Percentiles rank a stretch among this genome's conserved stretches.
Conservation (phyloP, 2,797 vertebrate species). For the Echeneis naucrates region DNA sequence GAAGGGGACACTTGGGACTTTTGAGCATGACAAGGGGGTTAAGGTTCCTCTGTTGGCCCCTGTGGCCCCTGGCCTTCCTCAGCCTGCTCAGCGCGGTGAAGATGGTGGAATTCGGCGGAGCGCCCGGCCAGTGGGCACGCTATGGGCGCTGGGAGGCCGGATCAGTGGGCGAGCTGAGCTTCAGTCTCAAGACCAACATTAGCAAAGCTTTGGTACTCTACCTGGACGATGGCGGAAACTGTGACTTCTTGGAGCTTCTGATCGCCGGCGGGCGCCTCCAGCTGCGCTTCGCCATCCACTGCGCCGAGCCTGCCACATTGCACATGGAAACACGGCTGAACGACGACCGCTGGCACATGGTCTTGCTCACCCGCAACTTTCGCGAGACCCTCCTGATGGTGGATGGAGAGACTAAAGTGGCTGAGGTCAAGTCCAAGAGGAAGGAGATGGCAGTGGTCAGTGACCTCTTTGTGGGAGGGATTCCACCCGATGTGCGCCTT, state of each 20-base stretch:
- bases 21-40: conserved; percentile 75
- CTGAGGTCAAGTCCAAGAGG: conserved; percentile 92
- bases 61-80: conserved; percentile 78
- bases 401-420: conserved; percentile 90
- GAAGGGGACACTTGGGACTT: conserved; percentile 25
- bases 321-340: conserved; percentile 87
- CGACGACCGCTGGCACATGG: conserved; percentile 96
- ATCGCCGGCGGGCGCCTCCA: conserved; percentile 89
- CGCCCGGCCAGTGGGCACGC: conserved; percentile 93
- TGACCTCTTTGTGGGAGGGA: conserved; percentile 94
- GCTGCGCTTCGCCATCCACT: conserved; percentile 94
- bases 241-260: conserved; percentile 95
- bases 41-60: conserved; percentile 71
- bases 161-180: conserved; percentile 91
- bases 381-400: conserved; percentile 91
- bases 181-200: conserved; percentile 92
- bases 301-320: conserved; percentile 90
- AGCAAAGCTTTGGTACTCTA: conserved; percentile 93
- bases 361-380: conserved; percentile 91
- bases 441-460: conserved; percentile 95
- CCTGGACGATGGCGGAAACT: conserved; percentile 95
- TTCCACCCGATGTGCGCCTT: conserved; percentile 93
- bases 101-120: conserved; percentile 90
- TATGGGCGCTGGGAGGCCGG: conserved; percentile 93
- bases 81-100: conserved; percentile 70